Evolutionary conservation across 2,113 vertebrate genomes (phyloP).

Genomic region (Orycteropus afer): DNA sequence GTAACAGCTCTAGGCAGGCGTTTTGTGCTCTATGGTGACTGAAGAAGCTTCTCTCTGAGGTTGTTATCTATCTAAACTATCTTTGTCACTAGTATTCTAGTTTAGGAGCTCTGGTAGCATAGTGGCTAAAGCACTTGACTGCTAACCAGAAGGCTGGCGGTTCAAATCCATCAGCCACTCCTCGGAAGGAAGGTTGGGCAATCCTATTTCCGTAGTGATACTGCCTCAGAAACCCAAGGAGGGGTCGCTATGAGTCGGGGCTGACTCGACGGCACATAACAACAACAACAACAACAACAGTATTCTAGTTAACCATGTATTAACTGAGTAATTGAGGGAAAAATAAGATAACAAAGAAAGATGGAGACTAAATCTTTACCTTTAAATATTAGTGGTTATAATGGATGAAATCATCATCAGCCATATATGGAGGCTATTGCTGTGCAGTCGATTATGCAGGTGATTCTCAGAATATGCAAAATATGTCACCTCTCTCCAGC

Average conservation of each 20-base stretch:
- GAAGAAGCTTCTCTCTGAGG: slow-evolving; percentile 27
- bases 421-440: not conserved
- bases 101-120: no score
- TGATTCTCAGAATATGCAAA: not conserved
- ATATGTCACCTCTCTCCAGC: not conserved
- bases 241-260: no score
- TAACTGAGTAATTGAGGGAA: not conserved
- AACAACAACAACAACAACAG: no score
- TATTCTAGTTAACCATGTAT: slow-evolving; percentile 1
- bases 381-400: not conserved
- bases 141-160: no score
- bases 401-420: not conserved
- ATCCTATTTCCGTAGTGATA: no score
- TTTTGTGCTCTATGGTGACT: not conserved
- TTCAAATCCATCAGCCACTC: no score
- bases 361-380: not conserved
- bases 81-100: not conserved
- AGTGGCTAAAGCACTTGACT: no score
- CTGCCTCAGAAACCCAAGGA: no score
- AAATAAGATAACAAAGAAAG: not conserved
- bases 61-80: not conserved
- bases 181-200: no score
- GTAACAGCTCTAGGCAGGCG: not conserved
- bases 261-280: no score
- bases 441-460: not conserved